phyloP scores from a whole-genome alignment of 2,888 invertebrate genomes.

The Pristionchus fissidentatus region DNA sequence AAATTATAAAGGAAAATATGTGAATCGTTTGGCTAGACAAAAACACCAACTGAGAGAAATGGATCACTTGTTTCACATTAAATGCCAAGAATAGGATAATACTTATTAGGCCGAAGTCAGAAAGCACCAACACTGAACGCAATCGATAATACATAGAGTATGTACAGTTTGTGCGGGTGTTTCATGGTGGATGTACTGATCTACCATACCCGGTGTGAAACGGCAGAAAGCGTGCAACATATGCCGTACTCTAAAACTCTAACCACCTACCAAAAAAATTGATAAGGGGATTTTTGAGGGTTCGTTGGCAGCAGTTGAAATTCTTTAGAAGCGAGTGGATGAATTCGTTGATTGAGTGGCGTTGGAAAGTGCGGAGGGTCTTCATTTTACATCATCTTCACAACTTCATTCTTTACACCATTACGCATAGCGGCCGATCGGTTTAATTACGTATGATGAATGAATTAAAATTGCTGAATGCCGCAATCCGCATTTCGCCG shows the following conservation, averaged over 20 bases:
- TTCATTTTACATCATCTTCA: not conserved
- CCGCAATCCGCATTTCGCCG: too few species aligned
- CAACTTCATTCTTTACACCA: too few species aligned
- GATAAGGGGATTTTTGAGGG: not conserved
- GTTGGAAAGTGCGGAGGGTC: not conserved
- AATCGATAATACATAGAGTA: constrained; percentile 12
- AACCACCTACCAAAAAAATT: too few species aligned
- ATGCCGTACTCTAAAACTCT: not conserved
- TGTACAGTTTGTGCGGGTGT: not conserved
- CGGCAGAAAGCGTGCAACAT: not conserved
- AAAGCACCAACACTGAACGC: constrained; percentile 6
- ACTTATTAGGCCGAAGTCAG: not conserved
- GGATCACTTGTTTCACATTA: too few species aligned
- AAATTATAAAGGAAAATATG: too few species aligned
- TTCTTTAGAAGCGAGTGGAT: not conserved
- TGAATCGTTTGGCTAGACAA: too few species aligned
- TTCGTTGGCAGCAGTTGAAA: not conserved
- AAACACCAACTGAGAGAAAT: too few species aligned
- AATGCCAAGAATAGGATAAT: not conserved
- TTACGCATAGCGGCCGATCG: too few species aligned
- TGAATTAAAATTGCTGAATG: too few species aligned
- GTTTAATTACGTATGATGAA: too few species aligned
- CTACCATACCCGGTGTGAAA: not conserved
- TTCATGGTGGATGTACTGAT: not conserved
- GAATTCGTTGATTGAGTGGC: not conserved